phyloP scores from a whole-genome alignment of 2,888 invertebrate genomes.

The Eupithecia pulchellata region DNA sequence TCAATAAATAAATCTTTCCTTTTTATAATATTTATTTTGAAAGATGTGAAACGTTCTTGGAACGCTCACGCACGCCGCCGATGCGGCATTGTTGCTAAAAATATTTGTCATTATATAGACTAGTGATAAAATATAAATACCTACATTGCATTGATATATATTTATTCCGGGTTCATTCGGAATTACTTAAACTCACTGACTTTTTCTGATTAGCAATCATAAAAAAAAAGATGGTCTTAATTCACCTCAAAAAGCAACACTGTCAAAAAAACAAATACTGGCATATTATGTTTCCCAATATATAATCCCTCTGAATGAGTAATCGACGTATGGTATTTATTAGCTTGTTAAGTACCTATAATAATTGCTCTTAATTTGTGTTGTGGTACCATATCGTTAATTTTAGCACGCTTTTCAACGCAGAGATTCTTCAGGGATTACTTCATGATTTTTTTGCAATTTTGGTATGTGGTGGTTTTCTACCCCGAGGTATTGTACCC shows the following conservation, averaged over 20 bases:
- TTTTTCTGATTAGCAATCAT: background rate
- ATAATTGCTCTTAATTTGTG: background rate
- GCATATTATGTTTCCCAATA: background rate
- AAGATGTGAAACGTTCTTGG: conserved; percentile 11
- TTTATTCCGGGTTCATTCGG: too few species aligned
- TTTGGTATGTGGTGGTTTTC: too few species aligned
- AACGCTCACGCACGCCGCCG: conserved; percentile 36
- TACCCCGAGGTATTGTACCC: background rate
- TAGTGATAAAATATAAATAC: too few species aligned
- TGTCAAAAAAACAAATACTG: too few species aligned
- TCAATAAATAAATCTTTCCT: too few species aligned
- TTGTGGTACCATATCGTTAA: background rate
- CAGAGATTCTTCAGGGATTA: background rate
- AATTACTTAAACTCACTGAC: too few species aligned
- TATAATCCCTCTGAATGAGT: conserved; percentile 5
- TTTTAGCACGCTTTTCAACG: background rate
- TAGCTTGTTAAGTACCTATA: conserved; percentile 33
- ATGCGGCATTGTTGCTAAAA: conserved; percentile 53
- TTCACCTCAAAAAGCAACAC: background rate
- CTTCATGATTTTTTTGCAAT: background rate
- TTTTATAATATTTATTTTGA: too few species aligned
- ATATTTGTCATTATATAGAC: conserved; percentile 41
- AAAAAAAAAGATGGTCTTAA: too few species aligned
- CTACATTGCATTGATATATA: conserved; percentile 1
- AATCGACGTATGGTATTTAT: conserved; percentile 26